phyloP scores from a whole-genome alignment of 2,113 vertebrate species.

The Eublepharis macularius region DNA sequence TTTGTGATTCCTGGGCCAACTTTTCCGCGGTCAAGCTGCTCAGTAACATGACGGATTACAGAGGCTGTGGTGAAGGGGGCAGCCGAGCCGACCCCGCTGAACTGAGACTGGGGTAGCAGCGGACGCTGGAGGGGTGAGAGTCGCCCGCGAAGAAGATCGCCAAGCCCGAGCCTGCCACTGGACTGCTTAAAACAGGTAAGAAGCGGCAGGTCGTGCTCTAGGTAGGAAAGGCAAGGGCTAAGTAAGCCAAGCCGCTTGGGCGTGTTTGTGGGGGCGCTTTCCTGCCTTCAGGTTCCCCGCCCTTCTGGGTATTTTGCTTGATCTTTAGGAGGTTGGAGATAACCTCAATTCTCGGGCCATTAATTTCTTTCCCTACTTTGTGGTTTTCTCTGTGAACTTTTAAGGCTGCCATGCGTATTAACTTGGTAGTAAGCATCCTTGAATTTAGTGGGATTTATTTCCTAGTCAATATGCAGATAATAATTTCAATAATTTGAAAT shows the following conservation, averaged over 20 bases:
- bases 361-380: background rate
- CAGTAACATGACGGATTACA: background rate
- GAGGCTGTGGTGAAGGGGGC: background rate
- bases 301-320: background rate
- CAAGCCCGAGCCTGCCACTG: background rate
- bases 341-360: too few species aligned
- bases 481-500: too few species aligned
- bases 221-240: too few species aligned
- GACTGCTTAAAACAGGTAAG: background rate
- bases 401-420: background rate
- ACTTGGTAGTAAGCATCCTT: background rate
- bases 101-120: background rate
- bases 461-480: background rate
- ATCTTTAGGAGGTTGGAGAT: too few species aligned
- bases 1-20: background rate
- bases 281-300: too few species aligned
- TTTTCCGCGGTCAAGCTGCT: background rate
- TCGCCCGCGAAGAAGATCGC: background rate
- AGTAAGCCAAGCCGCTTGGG: background rate
- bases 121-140: too few species aligned
- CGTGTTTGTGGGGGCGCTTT: too few species aligned
- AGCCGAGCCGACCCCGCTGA: conserved; percentile 23
- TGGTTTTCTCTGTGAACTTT: background rate
- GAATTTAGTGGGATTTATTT: background rate
- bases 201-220: too few species aligned